Conservation (phyloP, 2,113 vertebrate genomes). For the Pachyramphus minor region DNA sequence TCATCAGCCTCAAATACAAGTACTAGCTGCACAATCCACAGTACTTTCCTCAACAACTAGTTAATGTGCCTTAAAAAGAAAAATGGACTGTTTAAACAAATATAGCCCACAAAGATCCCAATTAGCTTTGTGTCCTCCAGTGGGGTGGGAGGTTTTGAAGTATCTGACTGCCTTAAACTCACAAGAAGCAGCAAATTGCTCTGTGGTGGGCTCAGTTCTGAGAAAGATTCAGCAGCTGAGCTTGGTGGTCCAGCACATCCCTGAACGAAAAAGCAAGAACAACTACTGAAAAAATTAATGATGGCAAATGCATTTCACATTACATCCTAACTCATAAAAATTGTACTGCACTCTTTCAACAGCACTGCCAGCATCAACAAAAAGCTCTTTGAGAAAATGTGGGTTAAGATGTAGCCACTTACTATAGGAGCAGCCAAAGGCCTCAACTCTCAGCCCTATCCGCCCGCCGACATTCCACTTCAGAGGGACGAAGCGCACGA, state of each 20-base stretch:
- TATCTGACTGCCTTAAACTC: neutral
- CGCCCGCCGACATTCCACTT: constrained; percentile 83
- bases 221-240: neutral
- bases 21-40: neutral
- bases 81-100: neutral
- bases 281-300: neutral
- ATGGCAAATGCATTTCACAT: neutral
- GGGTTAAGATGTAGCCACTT: constrained; percentile 65
- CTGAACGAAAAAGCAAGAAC: neutral
- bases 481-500: constrained; percentile 86
- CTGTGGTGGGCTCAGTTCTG: neutral
- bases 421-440: constrained; percentile 92
- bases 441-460: constrained; percentile 87
- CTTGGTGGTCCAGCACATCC: neutral
- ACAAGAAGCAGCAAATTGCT: neutral
- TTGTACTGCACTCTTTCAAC: neutral
- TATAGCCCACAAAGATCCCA: neutral
- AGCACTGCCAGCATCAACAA: neutral
- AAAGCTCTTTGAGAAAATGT: neutral
- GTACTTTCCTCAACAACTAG: neutral
- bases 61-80: neutral
- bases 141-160: neutral
- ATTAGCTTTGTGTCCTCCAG: neutral
- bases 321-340: neutral
- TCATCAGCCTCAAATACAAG: neutral